Evolutionary conservation across 2,888 invertebrate species (phyloP), one percentile per base, ranked within the genome.

Genomic region (Eupithecia pulchellata): DNA sequence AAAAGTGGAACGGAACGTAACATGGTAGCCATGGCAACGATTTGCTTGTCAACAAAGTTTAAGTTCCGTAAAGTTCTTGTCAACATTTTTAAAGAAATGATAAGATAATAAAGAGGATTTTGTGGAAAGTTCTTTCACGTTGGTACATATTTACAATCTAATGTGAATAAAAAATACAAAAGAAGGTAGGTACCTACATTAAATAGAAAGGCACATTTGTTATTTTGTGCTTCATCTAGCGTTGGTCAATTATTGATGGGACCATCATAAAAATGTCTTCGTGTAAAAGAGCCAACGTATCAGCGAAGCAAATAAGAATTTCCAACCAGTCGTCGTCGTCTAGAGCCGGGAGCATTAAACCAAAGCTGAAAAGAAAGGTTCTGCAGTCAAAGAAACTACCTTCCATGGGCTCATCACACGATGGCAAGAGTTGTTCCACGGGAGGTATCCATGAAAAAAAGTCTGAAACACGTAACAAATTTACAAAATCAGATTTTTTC

Each of bases 401-500:
- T 25, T 58, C 77, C 2, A 74, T 4, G 11, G n/a, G 63, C 20
- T 42, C 66, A 68, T 77, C 79, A 0, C 79, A 73, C n/a, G 82
- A 83, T 2, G 82, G 78, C 13, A 91, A 88, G 76, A 87, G 86
- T 62, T 83, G 76, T 71, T 89, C 91, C 0, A 81, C 85, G 0
- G 86, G 88, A 17, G 75, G 81, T 1, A 75, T 91, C 14, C 76
- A 47, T 14, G 66, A 78, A 66, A 25, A 52, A 62, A 58, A 69
- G 13, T 1, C 25, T 2, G 55, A 62, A 6, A 85, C 81, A 66
- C 79, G 85, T 0, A 88, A 85, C 73, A 91, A 89, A 77, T 85
- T 80, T 0, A 89, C 92, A 0, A 88, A 87, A 82, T 93, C 93
- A 0, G 91, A 90, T 20, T 73, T 78, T 1, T 79, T 73, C 42